Evolutionary conservation across 2,888 invertebrate species (phyloP).

Genomic region (Nasonovia ribisnigri): DNA sequence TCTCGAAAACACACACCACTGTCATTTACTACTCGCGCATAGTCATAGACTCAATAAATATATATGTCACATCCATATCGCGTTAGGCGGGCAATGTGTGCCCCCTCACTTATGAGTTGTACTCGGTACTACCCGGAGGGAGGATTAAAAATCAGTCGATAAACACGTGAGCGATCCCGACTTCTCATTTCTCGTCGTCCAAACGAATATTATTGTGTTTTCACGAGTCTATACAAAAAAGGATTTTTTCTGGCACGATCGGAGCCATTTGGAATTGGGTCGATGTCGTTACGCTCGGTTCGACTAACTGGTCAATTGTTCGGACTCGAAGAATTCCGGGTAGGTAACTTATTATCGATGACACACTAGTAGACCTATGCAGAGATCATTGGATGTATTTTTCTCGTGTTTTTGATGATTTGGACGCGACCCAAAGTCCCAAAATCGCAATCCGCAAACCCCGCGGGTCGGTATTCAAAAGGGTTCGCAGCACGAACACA

Average conservation of each 20-base stretch:
- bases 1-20: too few relatives aligned
- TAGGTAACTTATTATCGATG: neutral
- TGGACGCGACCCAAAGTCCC: neutral
- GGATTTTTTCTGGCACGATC: neutral
- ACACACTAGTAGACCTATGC: neutral
- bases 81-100: too few relatives aligned
- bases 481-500: neutral
- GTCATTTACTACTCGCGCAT: too few relatives aligned
- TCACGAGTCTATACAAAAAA: neutral
- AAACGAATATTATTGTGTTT: neutral
- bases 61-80: too few relatives aligned
- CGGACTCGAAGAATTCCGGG: neutral
- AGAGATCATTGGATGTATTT: neutral
- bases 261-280: neutral
- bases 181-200: too few relatives aligned
- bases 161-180: too few relatives aligned
- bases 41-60: too few relatives aligned
- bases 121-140: too few relatives aligned
- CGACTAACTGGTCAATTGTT: neutral
- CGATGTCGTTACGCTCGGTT: neutral
- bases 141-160: too few relatives aligned
- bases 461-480: neutral
- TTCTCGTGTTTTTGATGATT: neutral
- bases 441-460: neutral
- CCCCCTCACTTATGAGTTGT: too few relatives aligned